A percentile compares a stretch with the other conserved stretches of the same genome.
phyloP scores from a whole-genome alignment of 2,888 invertebrate species.

The Ischnura elegans region DNA sequence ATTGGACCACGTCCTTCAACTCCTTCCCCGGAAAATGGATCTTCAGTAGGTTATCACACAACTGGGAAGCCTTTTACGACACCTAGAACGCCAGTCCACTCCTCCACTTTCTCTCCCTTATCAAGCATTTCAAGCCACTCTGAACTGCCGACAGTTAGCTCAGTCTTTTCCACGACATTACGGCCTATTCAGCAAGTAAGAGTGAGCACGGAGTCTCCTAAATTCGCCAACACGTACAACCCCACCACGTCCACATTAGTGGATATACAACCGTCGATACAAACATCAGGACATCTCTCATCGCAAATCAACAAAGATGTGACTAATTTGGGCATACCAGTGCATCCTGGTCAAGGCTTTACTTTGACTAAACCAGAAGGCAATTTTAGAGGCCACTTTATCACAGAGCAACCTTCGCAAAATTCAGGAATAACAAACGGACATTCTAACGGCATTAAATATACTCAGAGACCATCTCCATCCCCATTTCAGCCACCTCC shows the following conservation, averaged over 20 bases:
- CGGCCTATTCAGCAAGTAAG: not conserved
- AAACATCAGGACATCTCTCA: constrained; percentile 70
- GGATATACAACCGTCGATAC: constrained; percentile 71
- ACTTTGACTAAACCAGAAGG: constrained; percentile 32
- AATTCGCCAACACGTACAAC: constrained; percentile 25
- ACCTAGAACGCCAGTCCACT: not conserved
- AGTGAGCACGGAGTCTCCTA: constrained; percentile 31
- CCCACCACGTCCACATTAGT: constrained; percentile 67
- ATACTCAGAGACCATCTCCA: not conserved
- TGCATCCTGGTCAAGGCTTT: constrained; percentile 41
- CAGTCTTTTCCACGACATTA: not conserved
- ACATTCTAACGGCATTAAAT: not conserved
- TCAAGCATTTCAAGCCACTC: not conserved
- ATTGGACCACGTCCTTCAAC: constrained; percentile 19
- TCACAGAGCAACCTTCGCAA: not conserved
- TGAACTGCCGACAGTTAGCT: constrained; percentile 21
- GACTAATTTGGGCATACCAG: not conserved
- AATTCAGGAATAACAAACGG: not conserved
- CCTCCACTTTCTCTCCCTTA: not conserved
- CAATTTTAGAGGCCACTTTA: constrained; percentile 14
- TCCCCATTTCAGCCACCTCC: constrained; percentile 4
- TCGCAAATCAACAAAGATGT: not conserved
- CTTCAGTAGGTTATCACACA: not conserved
- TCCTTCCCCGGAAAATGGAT: not conserved
- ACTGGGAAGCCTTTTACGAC: not conserved